Conservation (phyloP, 2,113 vertebrate species). For the Aptenodytes forsteri region DNA sequence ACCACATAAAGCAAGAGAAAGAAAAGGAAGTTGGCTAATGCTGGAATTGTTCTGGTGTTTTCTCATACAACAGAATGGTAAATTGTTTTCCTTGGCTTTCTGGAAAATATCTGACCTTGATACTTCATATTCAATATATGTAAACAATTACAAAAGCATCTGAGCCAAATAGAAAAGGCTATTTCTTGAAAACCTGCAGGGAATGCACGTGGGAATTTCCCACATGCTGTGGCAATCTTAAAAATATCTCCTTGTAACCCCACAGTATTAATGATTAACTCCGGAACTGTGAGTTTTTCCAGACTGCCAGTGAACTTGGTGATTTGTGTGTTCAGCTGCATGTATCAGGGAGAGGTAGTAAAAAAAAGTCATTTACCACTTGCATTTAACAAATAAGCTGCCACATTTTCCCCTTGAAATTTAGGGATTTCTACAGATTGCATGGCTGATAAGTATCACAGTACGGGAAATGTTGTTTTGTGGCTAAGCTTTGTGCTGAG, state of each 20-base stretch:
- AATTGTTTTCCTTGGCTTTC: slow-evolving; percentile 55
- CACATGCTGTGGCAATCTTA: slow-evolving; percentile 54
- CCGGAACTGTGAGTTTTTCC: slow-evolving; percentile 50
- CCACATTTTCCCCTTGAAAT: slow-evolving; percentile 28
- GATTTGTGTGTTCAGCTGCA: slow-evolving; percentile 59
- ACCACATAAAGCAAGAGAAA: not conserved
- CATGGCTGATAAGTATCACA: not conserved
- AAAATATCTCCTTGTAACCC: slow-evolving; percentile 50
- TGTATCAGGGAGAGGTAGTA: not conserved
- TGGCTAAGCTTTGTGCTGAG: not conserved
- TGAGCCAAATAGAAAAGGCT: slow-evolving; percentile 39
- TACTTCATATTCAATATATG: slow-evolving; percentile 56
- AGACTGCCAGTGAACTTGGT: slow-evolving; percentile 5
- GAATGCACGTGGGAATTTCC: slow-evolving; percentile 62
- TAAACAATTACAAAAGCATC: slow-evolving; percentile 58
- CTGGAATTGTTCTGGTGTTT: slow-evolving; percentile 47
- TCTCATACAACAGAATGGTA: slow-evolving; percentile 21
- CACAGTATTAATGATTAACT: slow-evolving; percentile 63
- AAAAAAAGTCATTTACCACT: slow-evolving; percentile 1
- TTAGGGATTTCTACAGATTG: slow-evolving; percentile 4
- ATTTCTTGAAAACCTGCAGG: slow-evolving; percentile 64
- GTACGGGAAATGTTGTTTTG: not conserved
- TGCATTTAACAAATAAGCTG: slow-evolving; percentile 15
- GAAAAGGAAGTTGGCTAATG: not conserved
- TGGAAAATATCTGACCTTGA: slow-evolving; percentile 66